Evolutionary conservation across 30 jellyfish, hydroid and myxozoan genomes (phyloP).

Genomic region (Sanderia malayensis): DNA sequence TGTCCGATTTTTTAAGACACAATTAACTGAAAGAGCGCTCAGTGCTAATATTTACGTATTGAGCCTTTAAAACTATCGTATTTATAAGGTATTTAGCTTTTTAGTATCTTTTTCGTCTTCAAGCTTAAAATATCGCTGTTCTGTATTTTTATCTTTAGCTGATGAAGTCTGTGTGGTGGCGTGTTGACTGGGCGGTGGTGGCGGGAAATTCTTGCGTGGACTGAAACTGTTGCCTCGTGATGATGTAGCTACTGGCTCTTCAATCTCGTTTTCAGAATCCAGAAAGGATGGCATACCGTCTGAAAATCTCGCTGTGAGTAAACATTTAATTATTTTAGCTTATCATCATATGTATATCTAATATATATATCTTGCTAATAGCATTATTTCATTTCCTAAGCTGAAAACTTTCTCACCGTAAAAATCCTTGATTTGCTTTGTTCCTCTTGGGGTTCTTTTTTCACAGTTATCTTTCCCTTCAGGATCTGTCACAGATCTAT

Average conservation of each 20-base stretch:
- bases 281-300: slow-evolving; percentile 53
- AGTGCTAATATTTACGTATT: too few relatives aligned
- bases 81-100: slow-evolving; percentile 1
- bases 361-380: too few relatives aligned
- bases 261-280: slow-evolving; percentile 72
- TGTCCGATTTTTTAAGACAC: too few relatives aligned
- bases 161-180: slow-evolving; percentile 39
- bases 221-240: slow-evolving; percentile 86
- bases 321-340: too few relatives aligned
- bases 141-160: slow-evolving; percentile 11
- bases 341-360: too few relatives aligned
- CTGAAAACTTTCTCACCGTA: background rate
- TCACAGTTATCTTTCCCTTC: background rate
- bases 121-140: slow-evolving; percentile 27
- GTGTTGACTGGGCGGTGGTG: slow-evolving; percentile 15
- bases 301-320: slow-evolving; percentile 46
- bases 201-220: slow-evolving; percentile 24
- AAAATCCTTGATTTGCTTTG: background rate
- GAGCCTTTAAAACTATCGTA: too few relatives aligned
- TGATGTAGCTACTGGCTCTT: slow-evolving; percentile 96
- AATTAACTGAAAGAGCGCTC: too few relatives aligned
- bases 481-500: slow-evolving; percentile 1
- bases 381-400: too few relatives aligned
- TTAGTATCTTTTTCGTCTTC: slow-evolving; percentile 15
- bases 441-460: background rate